These are phyloP conservation scores for Ochropleura leucogaster DNA, from an alignment of 2,888 invertebrate genomes.

Conservation along the genomic window DNA sequence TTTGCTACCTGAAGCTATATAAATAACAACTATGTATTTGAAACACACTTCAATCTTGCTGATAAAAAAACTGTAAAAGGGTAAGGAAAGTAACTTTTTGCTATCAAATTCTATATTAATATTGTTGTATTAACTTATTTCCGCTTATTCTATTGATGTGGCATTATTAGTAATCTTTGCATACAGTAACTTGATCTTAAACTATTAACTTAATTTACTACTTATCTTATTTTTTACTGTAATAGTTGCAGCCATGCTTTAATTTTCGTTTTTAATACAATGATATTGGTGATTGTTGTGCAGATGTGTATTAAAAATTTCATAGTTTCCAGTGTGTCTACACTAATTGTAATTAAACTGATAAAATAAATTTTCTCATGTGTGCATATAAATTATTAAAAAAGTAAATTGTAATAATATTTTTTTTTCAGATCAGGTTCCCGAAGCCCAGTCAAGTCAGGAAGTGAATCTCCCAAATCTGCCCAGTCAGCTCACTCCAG, in stretches of 20 bases:
- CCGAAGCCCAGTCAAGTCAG: slow-evolving; percentile 83
- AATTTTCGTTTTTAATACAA: background rate
- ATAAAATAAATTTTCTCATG: background rate
- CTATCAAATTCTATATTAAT: background rate
- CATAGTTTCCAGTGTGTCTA: background rate
- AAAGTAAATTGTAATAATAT: no score
- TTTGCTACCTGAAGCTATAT: background rate
- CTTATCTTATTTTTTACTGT: no score
- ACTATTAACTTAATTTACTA: background rate
- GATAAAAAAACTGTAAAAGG: background rate
- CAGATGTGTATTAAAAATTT: background rate
- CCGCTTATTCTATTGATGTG: background rate
- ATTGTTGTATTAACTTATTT: background rate
- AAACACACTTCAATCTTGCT: background rate
- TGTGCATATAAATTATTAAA: background rate
- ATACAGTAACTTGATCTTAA: background rate
- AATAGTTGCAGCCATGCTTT: no score
- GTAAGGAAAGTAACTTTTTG: background rate
- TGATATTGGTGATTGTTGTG: background rate
- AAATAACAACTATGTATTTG: background rate
- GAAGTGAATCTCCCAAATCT: slow-evolving; percentile 86
- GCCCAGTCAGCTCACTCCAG: slow-evolving; percentile 79
- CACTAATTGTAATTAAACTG: background rate
- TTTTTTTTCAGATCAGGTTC: slow-evolving; percentile 81
- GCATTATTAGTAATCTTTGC: background rate